Conservation (phyloP, 2,113 vertebrate species). For the Gallinago paraguaiae region DNA sequence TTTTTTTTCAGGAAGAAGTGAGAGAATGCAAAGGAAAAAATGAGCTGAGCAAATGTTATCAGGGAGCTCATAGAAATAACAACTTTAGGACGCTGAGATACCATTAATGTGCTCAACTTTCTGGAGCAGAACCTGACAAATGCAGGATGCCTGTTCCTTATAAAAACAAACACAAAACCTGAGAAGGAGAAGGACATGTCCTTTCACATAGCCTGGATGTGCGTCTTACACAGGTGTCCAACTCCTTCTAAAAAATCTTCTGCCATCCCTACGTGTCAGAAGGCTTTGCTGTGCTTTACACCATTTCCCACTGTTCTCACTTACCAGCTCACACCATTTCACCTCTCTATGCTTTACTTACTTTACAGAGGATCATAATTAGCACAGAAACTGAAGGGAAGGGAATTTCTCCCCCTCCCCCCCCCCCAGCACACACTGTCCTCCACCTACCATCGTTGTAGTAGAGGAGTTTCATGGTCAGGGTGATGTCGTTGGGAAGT, state of each 20-base stretch:
- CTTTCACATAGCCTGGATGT: neutral
- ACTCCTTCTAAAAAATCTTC: neutral
- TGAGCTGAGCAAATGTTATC: neutral
- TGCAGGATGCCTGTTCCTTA: neutral
- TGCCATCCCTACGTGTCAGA: neutral
- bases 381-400: neutral
- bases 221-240: neutral
- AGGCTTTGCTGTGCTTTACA: neutral
- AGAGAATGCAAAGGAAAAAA: neutral
- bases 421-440: neutral
- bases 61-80: neutral
- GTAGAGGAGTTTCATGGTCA: constrained; percentile 81
- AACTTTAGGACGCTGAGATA: neutral
- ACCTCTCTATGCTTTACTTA: neutral
- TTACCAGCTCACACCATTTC: neutral
- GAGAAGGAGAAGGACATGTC: neutral
- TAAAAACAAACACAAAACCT: neutral
- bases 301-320: neutral
- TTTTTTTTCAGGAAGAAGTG: neutral
- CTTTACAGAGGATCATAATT: neutral
- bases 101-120: neutral
- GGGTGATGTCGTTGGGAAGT: constrained; percentile 71
- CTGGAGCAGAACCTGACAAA: neutral
- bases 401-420: no score
- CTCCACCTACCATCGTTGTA: constrained; percentile 75